Percentiles rank a stretch among this genome's conserved stretches.
Conservation (phyloP, 2,113 vertebrate genomes). For the Platichthys stellatus region DNA sequence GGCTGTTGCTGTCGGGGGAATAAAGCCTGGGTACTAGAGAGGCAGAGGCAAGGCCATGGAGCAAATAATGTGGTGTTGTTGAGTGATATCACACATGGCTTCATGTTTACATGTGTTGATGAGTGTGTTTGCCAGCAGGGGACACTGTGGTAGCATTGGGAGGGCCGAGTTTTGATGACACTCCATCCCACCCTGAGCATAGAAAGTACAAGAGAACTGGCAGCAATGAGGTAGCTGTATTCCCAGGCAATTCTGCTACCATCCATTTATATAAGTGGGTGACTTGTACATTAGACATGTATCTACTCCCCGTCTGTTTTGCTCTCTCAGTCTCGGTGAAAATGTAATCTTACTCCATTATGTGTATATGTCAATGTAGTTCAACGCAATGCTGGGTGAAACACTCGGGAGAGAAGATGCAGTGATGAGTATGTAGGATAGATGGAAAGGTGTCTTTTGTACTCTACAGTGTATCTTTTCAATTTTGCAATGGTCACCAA, state of each 20-base stretch:
- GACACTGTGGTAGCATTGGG: constrained; percentile 64
- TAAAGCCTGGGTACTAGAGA: neutral
- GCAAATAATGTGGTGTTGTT: neutral
- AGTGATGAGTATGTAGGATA: constrained; percentile 32
- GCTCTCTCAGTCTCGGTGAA: constrained; percentile 24
- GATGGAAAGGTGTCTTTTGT: constrained; percentile 6
- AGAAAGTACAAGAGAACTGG: constrained; percentile 22
- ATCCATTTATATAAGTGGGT: constrained; percentile 75
- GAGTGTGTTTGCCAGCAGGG: constrained; percentile 54
- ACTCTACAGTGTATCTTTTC: constrained; percentile 24
- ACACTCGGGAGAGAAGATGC: constrained; percentile 32
- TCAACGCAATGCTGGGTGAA: constrained; percentile 30
- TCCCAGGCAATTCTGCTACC: constrained; percentile 53
- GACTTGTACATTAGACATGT: constrained; percentile 70
- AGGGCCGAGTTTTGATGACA: too few species aligned
- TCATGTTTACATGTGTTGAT: neutral
- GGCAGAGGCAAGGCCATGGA: neutral
- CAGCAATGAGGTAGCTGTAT: constrained; percentile 53
- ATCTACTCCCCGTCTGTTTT: constrained; percentile 53
- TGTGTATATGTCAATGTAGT: constrained; percentile 66
- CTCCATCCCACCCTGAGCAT: constrained; percentile 11
- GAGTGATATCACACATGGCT: neutral
- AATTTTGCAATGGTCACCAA: constrained; percentile 46
- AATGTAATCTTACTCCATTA: constrained; percentile 69
- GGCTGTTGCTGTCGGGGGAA: constrained; percentile 14